Evolutionary conservation across 2,113 vertebrate species (phyloP).

Genomic region (Cariama cristata): DNA sequence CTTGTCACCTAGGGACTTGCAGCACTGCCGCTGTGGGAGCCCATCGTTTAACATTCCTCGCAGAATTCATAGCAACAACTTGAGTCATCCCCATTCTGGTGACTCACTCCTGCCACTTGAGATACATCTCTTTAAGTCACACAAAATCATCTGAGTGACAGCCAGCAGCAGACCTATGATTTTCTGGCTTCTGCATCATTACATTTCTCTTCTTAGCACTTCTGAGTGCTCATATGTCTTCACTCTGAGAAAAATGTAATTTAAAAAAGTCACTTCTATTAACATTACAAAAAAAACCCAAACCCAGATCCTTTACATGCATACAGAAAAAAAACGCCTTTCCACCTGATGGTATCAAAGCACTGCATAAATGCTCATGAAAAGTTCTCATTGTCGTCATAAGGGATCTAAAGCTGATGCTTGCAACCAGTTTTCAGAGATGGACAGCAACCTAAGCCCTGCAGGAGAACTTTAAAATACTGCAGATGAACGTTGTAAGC

Average conservation of each 20-base stretch:
- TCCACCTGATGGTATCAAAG: neutral
- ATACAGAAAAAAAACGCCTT: neutral
- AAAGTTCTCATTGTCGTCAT: neutral
- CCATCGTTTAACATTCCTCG: slow-evolving; percentile 41
- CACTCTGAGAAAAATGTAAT: neutral
- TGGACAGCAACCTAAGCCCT: neutral
- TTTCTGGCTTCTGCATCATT: slow-evolving; percentile 57
- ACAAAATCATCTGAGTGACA: slow-evolving; percentile 52
- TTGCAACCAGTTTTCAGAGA: neutral
- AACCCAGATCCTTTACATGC: neutral
- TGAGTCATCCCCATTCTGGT: slow-evolving; percentile 62
- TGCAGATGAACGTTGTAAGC: neutral
- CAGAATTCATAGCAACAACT: slow-evolving; percentile 53
- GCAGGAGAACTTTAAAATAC: neutral
- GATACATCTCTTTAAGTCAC: slow-evolving; percentile 33
- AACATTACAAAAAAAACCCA: neutral
- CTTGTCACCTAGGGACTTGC: slow-evolving; percentile 21
- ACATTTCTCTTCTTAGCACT: slow-evolving; percentile 17
- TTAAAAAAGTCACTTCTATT: neutral
- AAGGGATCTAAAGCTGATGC: neutral
- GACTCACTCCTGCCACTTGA: slow-evolving; percentile 63
- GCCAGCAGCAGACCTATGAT: slow-evolving; percentile 49
- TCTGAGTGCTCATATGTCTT: neutral
- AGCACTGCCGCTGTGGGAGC: neutral
- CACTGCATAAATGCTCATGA: neutral